Evolutionary conservation across 2,888 invertebrate genomes (phyloP).

Genomic region (Cartodere bifasciata): DNA sequence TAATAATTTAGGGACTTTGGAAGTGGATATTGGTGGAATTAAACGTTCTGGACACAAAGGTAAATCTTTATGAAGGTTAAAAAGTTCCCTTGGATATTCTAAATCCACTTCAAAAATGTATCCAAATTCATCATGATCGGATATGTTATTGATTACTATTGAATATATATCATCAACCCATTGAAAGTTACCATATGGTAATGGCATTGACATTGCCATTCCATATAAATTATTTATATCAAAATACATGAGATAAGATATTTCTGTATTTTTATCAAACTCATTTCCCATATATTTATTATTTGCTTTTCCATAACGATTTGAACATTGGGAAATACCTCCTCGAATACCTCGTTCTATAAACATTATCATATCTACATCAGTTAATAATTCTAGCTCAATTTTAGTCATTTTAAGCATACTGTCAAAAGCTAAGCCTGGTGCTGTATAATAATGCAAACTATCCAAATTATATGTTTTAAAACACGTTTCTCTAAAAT

Average conservation of each 20-base stretch:
- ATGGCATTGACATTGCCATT: conserved; percentile 16
- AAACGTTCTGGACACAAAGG: conserved; percentile 18
- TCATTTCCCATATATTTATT: conserved; percentile 24
- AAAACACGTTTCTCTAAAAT: conserved; percentile 23
- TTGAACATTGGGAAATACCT: conserved; percentile 20
- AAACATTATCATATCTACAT: conserved; percentile 23
- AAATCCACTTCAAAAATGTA: conserved; percentile 34
- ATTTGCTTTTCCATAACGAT: conserved; percentile 25
- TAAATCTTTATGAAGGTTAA: conserved; percentile 23
- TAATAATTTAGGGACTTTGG: conserved; percentile 15
- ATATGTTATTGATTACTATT: conserved; percentile 10
- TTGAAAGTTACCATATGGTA: conserved; percentile 20
- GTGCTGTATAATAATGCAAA: conserved; percentile 20
- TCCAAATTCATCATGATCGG: conserved; percentile 18
- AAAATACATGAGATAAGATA: conserved; percentile 20
- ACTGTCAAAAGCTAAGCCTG: conserved; percentile 21
- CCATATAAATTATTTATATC: conserved; percentile 23
- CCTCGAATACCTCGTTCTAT: conserved; percentile 24
- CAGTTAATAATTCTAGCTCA: conserved; percentile 19
- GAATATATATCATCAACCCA: conserved; percentile 16
- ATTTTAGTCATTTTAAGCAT: conserved; percentile 20
- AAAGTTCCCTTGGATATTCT: conserved; percentile 28
- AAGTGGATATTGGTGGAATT: conserved; percentile 12
- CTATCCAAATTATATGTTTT: conserved; percentile 24
- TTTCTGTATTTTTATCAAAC: conserved; percentile 18